Evolutionary conservation across 2,888 invertebrate genomes (phyloP), one percentile per base, ranked within the genome.

Genomic region (Gymnoscelis rufifasciata): DNA sequence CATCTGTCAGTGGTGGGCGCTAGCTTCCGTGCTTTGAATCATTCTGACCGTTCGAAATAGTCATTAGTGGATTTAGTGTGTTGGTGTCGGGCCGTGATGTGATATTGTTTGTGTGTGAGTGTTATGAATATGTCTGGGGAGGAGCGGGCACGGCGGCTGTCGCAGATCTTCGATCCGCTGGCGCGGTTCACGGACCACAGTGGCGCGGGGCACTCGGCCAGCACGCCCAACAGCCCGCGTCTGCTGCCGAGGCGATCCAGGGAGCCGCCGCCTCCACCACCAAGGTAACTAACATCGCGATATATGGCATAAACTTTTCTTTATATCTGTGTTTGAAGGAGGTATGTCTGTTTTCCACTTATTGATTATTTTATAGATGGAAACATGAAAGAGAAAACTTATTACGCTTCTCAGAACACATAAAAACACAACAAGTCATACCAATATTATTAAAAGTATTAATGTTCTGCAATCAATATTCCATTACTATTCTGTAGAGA

Each of bases 161-260:
- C 94, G 78, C 94, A 94, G 89, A 93, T 94, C 65, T 93, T 94
- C 77, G 95, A 95, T 83, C 94, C 95, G 60, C 89, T 95, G 68
- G 91, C 94, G 55, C 89, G 94, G 76, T 88, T 95, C 55, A 92
- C 92, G 78, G 92, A 93, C 74, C 86, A 91, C 61, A 90, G 91
- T 60, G 83, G 90, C 60, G 82, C 90, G 63, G 83, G 86, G 5
- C 84, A 81, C 38, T 88, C 88, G 44, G 78, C 78, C 35, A 93
- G 93, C 51, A 93, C 92, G 19, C 93, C 93, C 38, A 93, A 92
- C 66, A 94, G 94, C 68, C 94, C 94, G 14, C 89, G 93, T 51
- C 81, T 94, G 54, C 71, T 93, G 87, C 92, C 92, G 38, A 88
- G 91, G 47, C 78, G 90, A 59, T 66, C 79, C 13, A 73, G 87